phyloP scores from a whole-genome alignment of 2,888 invertebrate species.

The Leucoptera coffeella region DNA sequence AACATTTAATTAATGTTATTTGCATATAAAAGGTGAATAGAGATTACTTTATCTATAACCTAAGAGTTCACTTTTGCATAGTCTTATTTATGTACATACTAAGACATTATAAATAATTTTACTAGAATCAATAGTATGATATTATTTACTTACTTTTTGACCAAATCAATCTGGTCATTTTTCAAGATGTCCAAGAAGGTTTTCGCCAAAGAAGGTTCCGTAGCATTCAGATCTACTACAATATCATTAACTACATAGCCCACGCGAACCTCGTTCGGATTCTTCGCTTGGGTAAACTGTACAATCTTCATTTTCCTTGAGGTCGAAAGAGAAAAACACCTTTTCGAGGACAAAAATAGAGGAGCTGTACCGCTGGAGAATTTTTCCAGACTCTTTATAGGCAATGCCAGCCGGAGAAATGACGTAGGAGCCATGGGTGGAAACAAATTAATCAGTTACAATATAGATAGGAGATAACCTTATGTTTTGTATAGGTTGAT shows the following conservation, averaged over 20 bases:
- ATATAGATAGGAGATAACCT: neutral
- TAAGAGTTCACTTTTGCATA: neutral
- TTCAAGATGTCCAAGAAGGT: conserved; percentile 39
- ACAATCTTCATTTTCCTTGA: conserved; percentile 60
- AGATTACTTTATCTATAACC: neutral
- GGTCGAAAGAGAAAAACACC: conserved; percentile 17
- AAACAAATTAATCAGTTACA: conserved; percentile 5
- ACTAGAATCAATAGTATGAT: neutral
- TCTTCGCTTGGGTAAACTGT: conserved; percentile 55
- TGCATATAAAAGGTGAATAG: conserved; percentile 1
- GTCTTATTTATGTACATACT: neutral
- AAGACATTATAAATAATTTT: conserved; percentile 4
- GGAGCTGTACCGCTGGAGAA: conserved; percentile 9
- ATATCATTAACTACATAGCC: conserved; percentile 61
- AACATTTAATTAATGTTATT: too few species aligned
- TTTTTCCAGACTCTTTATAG: conserved; percentile 14
- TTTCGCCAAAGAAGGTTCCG: conserved; percentile 26
- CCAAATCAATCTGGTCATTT: conserved; percentile 20
- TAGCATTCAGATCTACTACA: conserved; percentile 62
- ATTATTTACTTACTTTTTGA: conserved; percentile 19
- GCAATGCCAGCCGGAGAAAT: conserved; percentile 13
- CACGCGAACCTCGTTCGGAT: conserved; percentile 56
- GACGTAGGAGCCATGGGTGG: conserved; percentile 16
- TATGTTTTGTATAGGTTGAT: conserved; percentile 1
- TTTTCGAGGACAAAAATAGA: conserved; percentile 8